Conservation (phyloP, 2,113 vertebrate species). For the Tragulus kanchil region DNA sequence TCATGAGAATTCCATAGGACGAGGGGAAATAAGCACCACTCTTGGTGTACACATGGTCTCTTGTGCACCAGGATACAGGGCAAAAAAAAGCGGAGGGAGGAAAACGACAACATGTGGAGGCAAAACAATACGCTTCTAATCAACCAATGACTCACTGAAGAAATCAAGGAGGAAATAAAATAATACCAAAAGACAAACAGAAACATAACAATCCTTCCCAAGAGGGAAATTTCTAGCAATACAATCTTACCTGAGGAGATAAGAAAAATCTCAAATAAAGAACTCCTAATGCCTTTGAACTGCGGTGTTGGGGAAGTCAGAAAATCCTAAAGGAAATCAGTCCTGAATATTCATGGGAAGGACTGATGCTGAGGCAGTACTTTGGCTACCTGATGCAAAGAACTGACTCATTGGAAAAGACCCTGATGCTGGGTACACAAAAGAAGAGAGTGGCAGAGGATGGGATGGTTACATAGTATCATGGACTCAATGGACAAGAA, state of each 20-base stretch:
- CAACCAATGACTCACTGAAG: neutral
- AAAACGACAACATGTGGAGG: neutral
- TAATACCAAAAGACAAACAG: neutral
- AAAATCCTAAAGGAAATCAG: neutral
- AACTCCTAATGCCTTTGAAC: neutral
- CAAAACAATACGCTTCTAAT: neutral
- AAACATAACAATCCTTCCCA: neutral
- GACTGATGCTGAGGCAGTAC: neutral
- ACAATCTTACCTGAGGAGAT: neutral
- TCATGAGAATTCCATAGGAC: neutral
- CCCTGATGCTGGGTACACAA: neutral
- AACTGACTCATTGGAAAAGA: neutral
- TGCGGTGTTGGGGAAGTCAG: no score
- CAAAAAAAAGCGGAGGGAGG: neutral
- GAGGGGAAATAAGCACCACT: neutral
- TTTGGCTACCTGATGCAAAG: neutral
- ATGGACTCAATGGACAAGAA: neutral
- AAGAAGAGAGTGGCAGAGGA: neutral
- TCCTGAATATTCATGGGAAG: neutral
- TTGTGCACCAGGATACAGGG: neutral
- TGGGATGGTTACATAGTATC: neutral
- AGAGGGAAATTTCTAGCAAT: neutral
- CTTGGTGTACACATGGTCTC: neutral
- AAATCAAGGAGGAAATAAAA: neutral
- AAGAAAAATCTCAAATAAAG: neutral